Evolutionary conservation across 1,140 invertebrate genomes (phyloP), one percentile per base, ranked within the genome.

Genomic region (Drosophila kepulauana): DNA sequence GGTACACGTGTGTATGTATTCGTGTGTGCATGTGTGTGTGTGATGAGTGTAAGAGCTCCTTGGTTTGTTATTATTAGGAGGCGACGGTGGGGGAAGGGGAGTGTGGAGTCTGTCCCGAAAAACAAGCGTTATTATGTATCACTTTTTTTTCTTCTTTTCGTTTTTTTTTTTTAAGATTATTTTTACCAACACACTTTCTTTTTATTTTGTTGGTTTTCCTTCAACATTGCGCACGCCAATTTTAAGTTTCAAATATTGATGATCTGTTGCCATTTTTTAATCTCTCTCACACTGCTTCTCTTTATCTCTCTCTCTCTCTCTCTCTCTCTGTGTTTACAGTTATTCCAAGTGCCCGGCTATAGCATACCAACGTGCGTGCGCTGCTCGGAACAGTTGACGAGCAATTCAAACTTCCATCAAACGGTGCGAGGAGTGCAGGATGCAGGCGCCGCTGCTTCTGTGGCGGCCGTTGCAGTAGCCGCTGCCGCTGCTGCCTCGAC

Each of bases 301-400:
- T 51, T 68, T 3, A 33, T 52, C 38, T 74, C 56, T 78, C 33
- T 35, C 33, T 35, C 7, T 35, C 30, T 33, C 30, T 33, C 30
- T 6, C 25, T 49, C 57, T 2, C 11, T 52, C 28, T 75, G 51
- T 78, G 16, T 65, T 84, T 81, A 28, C 82, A 92, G 91, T 77
- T 92, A 75, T 92, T 92, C 67, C 91, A 92, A 82, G 91, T 92
- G 65, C 90, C 91, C 72, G 91, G 91, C 63, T 92, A 92, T 82
- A 92, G 89, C 77, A 90, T 92, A 85, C 91, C 91, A 74, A 92
- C 91, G 72, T 92, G 91, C 90, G 90, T 91, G 15, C 91, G 91
- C 81, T 92, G 91, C 79, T 92, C 91, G 30, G 91, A 92, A 75
- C 91, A 91, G 81, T 82, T 92, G 71, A 92, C 91, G 62, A 89